These are phyloP conservation scores for Heptranchias perlo DNA, from an alignment of 2,113 vertebrate genomes.

Conservation along the genomic window DNA sequence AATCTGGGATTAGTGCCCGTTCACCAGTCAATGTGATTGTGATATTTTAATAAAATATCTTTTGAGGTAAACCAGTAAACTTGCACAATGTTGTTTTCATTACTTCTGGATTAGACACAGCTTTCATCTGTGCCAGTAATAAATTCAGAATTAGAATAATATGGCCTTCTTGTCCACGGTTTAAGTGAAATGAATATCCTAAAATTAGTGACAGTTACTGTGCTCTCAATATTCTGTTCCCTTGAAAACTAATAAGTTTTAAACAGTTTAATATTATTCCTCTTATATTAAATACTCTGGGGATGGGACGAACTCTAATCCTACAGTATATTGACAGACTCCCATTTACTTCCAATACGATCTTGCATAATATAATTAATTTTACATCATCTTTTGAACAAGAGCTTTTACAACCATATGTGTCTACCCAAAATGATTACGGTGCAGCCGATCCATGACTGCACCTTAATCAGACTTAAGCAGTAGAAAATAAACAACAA, in stretches of 20 bases:
- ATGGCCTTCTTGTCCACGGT: constrained; percentile 52
- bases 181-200: constrained; percentile 43
- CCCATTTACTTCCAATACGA: constrained; percentile 6
- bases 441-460: no score
- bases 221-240: background rate
- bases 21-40: background rate
- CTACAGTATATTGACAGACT: background rate
- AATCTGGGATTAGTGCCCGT: background rate
- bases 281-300: background rate
- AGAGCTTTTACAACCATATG: background rate
- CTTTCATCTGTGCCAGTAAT: constrained; percentile 64
- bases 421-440: background rate
- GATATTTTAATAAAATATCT: constrained; percentile 22
- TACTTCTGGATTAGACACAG: constrained; percentile 87
- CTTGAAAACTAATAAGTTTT: background rate
- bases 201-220: constrained; percentile 9
- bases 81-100: constrained; percentile 61
- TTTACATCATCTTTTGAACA: constrained; percentile 43
- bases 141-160: constrained; percentile 65
- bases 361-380: constrained; percentile 52
- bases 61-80: background rate
- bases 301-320: background rate
- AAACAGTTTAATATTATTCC: background rate
- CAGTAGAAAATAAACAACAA: background rate
- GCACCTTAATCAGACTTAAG: background rate